Evolutionary conservation across 1,140 invertebrate genomes (phyloP), one percentile per base, ranked within the genome.

Genomic region (Cyclina sinensis): DNA sequence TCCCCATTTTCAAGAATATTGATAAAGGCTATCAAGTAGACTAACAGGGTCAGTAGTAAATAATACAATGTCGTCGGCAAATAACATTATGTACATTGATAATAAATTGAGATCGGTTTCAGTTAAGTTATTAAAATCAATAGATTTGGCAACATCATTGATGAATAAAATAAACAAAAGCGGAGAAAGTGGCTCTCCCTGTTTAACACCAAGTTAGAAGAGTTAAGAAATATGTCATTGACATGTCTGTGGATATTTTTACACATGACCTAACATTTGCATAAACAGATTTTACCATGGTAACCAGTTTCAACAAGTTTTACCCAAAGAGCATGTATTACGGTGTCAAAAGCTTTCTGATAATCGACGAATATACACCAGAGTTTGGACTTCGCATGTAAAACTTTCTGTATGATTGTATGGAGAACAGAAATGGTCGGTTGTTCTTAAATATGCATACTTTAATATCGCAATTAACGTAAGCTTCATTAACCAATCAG

Each of bases 61-160:
- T 35, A 81, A 39, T 9, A 57, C 86, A 43, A 74, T 88, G 46
- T 81, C 74, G 37, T 87, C 85, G 54, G 43, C 86, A 82, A 68
- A 81, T 65, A 81, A 70, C 32, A 87, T 43, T 3, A 87, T 35
- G 65, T 43, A 79, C 37, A 87, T 57, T 30, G 51, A 78, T 68
- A 86, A 32, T 37, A 27, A 12, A 35, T 79, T 12, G 16, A 86
- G 16, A 62, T 39, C n/a, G n/a, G n/a, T n/a, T 12, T 54, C 27
- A 37, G 48, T 46, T 24, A 74, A 79, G 14, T 37, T 65, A 9
- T 86, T 30, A 39, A 37, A 54, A 46, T 78, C 43, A 18, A 86
- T 43, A 39, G 51, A 89, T 3, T 89, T 27, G 0, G 54, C 39
- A 86, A 57, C n/a, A 57, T 57, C 51, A 21, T 57, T 57, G 16